Base-by-base conservation (phyloP, 2,888 invertebrate species). In the Volucella inanis region DNA sequence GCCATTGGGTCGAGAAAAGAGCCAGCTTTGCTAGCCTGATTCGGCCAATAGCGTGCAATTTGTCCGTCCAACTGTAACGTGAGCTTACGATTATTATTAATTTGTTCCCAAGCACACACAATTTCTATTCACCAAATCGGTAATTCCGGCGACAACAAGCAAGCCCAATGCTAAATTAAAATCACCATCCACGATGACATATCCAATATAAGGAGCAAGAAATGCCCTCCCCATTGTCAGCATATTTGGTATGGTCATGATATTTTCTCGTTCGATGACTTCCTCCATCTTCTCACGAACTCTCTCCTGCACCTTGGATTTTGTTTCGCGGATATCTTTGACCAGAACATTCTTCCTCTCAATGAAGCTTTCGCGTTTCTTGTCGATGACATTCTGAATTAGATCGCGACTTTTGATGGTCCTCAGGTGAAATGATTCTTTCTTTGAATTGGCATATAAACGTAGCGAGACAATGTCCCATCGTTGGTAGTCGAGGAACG, bases 1-100 rank as follows among this genome's bases (percentile, higher is more conserved):
- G 99, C 99, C 93, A 98, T 94, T 0, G 99, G 99, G 92, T 99
- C 99, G 14, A 99, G 92, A 89, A 98, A 98, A 78, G 98, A 98
- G 0, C 99, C 99, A 90, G 98, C 94, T 90, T 97, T 97, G 39
- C 98, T 97, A 31, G 97, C 96, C 91, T 99, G 99, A 43, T 96
- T 96, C 85, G 95, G 94, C 95, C 97, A 98, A 67, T 95, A 96
- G 77, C 99, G 94, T 0, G 99, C 99, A 90, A 99, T 98, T 95
- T 96, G 98, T 8, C 99, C 99, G 93, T 99, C 99, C 67, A 97
- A 91, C 97, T 97, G 91, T 50, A 92, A 91, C 89, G 31, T 31
- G 2, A 39, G 8, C 4, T 22, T 52, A 1, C 8, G 41, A 65
- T 79, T 47, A 77, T 82, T 59, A 45, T 43, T 55, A 52, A 71